Percentiles rank a stretch among this genome's conserved stretches.
Evolutionary conservation across 2,797 vertebrate genomes (phyloP).

Genomic region (Sibirionetta formosa): DNA sequence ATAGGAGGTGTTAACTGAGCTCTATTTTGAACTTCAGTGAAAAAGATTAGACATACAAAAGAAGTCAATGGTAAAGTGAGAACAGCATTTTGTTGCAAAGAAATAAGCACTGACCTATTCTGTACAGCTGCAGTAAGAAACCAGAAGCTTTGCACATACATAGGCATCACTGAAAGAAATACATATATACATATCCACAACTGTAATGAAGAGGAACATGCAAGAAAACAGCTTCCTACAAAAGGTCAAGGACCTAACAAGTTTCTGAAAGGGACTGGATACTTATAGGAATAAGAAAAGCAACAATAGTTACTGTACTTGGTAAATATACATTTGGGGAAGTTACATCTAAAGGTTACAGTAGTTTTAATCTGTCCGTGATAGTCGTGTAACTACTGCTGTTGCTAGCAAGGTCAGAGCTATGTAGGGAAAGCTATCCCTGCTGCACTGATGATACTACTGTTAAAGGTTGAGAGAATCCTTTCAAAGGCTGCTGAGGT

Average conservation of each 20-base stretch:
- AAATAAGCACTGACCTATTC: neutral
- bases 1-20: slow-evolving; percentile 10
- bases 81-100: neutral
- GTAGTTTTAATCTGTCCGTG: neutral
- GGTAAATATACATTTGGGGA: neutral
- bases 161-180: neutral
- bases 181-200: neutral
- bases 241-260: neutral
- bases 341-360: neutral
- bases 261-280: neutral
- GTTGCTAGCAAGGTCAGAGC: neutral
- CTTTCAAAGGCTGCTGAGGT: neutral
- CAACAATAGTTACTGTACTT: neutral
- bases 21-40: neutral
- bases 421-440: neutral
- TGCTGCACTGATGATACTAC: no score
- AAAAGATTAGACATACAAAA: neutral
- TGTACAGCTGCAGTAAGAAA: neutral
- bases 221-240: neutral
- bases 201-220: neutral
- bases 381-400: neutral
- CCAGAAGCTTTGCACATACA: neutral
- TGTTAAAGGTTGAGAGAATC: neutral
- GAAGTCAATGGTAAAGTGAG: neutral
- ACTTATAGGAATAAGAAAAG: neutral